Conservation (phyloP, 2,113 vertebrate genomes). For the Epinephelus moara region DNA sequence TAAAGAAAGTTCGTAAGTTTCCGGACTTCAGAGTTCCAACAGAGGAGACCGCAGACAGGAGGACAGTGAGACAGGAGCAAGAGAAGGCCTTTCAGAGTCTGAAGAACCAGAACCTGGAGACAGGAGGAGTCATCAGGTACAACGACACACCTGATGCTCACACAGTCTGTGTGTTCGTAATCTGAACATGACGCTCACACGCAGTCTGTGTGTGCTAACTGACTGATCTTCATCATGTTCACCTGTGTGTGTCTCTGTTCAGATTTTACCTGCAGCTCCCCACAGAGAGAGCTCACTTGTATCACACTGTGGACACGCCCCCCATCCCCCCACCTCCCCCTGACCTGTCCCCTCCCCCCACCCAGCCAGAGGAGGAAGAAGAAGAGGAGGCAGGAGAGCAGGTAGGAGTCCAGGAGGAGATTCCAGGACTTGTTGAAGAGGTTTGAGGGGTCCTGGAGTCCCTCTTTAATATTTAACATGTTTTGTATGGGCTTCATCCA, state of each 20-base stretch:
- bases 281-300: conserved; percentile 15
- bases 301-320: conserved; percentile 3
- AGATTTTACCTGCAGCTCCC: conserved; percentile 21
- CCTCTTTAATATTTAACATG: too few species aligned
- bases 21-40: neutral
- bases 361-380: neutral
- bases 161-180: too few species aligned
- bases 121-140: neutral
- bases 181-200: too few species aligned
- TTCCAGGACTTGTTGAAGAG: too few species aligned
- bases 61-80: conserved; percentile 2
- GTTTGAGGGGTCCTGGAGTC: too few species aligned
- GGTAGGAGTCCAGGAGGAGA: neutral
- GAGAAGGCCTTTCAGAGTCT: neutral
- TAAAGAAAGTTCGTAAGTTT: conserved; percentile 14
- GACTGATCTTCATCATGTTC: too few species aligned
- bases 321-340: neutral
- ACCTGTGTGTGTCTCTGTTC: neutral
- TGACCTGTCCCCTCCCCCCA: neutral
- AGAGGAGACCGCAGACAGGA: neutral
- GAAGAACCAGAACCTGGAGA: conserved; percentile 12
- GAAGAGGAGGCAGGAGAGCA: neutral
- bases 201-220: too few species aligned
- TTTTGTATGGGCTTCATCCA: too few species aligned
- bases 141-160: too few species aligned